Evolutionary conservation across 2,888 invertebrate genomes (phyloP), one percentile per base, ranked within the genome.

Genomic region (Autographa gamma): DNA sequence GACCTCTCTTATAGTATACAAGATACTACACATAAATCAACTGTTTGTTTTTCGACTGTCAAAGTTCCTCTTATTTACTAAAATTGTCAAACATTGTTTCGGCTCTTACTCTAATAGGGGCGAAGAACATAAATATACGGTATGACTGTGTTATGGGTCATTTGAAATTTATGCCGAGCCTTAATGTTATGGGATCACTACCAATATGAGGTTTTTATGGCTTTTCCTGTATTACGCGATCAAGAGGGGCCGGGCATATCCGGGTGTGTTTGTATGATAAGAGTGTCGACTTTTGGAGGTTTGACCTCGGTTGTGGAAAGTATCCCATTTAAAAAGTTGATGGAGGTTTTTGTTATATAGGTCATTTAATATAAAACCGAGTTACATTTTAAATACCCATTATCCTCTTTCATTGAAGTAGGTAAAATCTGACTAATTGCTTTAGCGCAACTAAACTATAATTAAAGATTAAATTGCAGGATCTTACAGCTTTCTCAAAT

Each of bases 51-150:
- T 48, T 19, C 32, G 63, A 60, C 70, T 62, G 63, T 60, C 56
- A 69, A 71, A 70, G 63, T 67, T 67, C 43, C 71, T 34, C 71
- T 71, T 79, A 67, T 79, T 77, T 60, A 58, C 48, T 60, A 79
- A n/a, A 79, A 66, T 52, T 60, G 31, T 25, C 41, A 52, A 13
- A 79, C 80, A 79, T 65, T 85, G 79, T 82, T 73, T 66, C 62
- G 75, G 76, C 81, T 83, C 73, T 83, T 80, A 77, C 4, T 70
- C 64, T 83, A 83, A 86, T 84, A 84, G 76, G 76, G 77, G 67
- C 6, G 60, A 63, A 71, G 74, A 63, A 71, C 75, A 77, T 85
- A 82, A 79, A 85, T 81, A 77, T 69, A 38, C 67, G 58, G 65
- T 70, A 82, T 61, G 74, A 67, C 72, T 63, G 38, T 19, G 80